phyloP scores from a whole-genome alignment of 2,797 vertebrate genomes.

The Monodelphis domestica region DNA sequence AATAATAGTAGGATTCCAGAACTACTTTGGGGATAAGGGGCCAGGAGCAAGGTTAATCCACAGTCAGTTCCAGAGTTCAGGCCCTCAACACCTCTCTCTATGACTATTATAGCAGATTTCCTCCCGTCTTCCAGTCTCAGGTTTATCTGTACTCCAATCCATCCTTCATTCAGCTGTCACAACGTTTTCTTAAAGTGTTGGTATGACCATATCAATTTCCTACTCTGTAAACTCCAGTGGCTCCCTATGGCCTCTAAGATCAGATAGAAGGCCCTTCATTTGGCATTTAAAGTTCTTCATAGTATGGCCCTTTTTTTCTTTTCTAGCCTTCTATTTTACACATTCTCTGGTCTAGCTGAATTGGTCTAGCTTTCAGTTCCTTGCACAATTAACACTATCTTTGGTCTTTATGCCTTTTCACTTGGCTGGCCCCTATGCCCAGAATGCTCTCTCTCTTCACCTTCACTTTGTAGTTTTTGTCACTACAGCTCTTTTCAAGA shows the following conservation, averaged over 20 bases:
- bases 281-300: background rate
- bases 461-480: background rate
- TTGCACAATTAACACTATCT: background rate
- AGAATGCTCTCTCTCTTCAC: background rate
- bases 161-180: background rate
- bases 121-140: constrained; percentile 56
- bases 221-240: background rate
- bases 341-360: background rate
- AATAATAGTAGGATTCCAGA: background rate
- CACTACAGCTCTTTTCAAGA: background rate
- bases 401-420: background rate
- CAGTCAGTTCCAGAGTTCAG: background rate
- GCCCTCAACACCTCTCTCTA: constrained; percentile 21
- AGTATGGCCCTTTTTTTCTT: background rate
- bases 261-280: background rate
- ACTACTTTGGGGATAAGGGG: background rate
- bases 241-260: background rate
- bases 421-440: no score
- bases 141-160: background rate
- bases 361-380: background rate
- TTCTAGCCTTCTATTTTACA: background rate
- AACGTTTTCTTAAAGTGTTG: background rate
- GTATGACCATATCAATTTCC: background rate
- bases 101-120: background rate
- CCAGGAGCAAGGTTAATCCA: background rate